Evolutionary conservation across 2,888 invertebrate genomes (phyloP).

Genomic region (Zaprionus lineosus): DNA sequence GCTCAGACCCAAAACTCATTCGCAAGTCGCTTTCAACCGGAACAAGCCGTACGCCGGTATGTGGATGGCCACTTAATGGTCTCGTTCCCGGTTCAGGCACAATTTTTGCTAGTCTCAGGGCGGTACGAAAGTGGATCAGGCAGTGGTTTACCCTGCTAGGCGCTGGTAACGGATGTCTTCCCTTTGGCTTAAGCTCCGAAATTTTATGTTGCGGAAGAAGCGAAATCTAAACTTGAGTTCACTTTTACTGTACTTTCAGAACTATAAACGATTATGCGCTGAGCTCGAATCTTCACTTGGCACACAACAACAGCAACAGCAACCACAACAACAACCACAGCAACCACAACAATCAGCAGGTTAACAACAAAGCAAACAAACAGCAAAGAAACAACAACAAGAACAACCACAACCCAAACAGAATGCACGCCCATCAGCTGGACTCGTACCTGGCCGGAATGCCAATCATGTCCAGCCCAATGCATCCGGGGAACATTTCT

Average conservation of each 20-base stretch:
- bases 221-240: neutral
- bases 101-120: too few relatives aligned
- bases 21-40: too few relatives aligned
- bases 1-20: too few relatives aligned
- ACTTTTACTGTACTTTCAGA: constrained; percentile 55
- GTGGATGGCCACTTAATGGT: too few relatives aligned
- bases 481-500: constrained; percentile 82
- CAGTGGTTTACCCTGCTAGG: too few relatives aligned
- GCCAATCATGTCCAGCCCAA: constrained; percentile 66
- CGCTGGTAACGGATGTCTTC: too few relatives aligned
- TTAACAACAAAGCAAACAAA: constrained; percentile 35
- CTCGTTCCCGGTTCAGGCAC: too few relatives aligned
- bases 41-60: too few relatives aligned
- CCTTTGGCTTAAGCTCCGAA: neutral
- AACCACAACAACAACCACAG: constrained; percentile 20
- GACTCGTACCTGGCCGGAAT: constrained; percentile 66
- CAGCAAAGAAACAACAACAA: constrained; percentile 32
- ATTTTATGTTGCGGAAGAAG: too few relatives aligned
- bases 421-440: constrained; percentile 82
- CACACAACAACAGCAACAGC: constrained; percentile 35
- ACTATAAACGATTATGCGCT: constrained; percentile 79
- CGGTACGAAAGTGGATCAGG: too few relatives aligned
- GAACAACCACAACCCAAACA: constrained; percentile 48
- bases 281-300: constrained; percentile 67
- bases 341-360: constrained; percentile 19